Base-by-base conservation (phyloP, 2,113 vertebrate genomes). In the Rhagologus leucostigma region DNA sequence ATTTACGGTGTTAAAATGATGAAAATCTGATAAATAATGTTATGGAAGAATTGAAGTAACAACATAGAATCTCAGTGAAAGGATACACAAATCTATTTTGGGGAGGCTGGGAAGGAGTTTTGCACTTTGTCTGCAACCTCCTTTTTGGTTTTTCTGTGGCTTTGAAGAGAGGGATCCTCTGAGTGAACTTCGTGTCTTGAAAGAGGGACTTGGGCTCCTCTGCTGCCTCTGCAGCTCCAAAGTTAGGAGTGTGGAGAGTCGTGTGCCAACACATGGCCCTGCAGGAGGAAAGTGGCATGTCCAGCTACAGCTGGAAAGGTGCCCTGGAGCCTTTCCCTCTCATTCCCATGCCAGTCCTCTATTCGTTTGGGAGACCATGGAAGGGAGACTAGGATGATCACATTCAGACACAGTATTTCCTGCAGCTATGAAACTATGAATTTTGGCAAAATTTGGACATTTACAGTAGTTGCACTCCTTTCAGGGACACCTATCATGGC, bases 211-310 rank as follows among this genome's bases (percentile, higher is more conserved):
- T 10, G 4, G 12, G 13, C 32, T 20, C 26, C 70, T 70, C 22
- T 27, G 16, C 4, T 27, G 55, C 8, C 26, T 41, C 5, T 32
- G 11, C 20, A 53, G 18, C 32, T 71, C 26, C 3, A 1, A 44
- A 46, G 1, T 18, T 16, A 11, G 41, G 33, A 27, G 12, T 9
- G 17, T 60, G 30, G 53, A 73, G 23, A 42, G 6, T 6, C 0
- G 0, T 1, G 2, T 53, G 29, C 41, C 32, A 50, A 32, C 13
- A 10, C 2, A 4, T 27, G 26, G 9, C 21, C 10, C 1, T 11
- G 46, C 26, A 23, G 67, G 52, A 57, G 26, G 7, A 20, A 79
- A 83, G 10, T 4, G 29, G 4, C 29, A 8, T 0, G 5, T 57
- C 29, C 27, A 35, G 26, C 19, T 52, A 6, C 8, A 29, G 11